These are phyloP conservation scores for Seriola rivoliana DNA, from an alignment of 2,113 vertebrate genomes.

Conservation along the genomic window DNA sequence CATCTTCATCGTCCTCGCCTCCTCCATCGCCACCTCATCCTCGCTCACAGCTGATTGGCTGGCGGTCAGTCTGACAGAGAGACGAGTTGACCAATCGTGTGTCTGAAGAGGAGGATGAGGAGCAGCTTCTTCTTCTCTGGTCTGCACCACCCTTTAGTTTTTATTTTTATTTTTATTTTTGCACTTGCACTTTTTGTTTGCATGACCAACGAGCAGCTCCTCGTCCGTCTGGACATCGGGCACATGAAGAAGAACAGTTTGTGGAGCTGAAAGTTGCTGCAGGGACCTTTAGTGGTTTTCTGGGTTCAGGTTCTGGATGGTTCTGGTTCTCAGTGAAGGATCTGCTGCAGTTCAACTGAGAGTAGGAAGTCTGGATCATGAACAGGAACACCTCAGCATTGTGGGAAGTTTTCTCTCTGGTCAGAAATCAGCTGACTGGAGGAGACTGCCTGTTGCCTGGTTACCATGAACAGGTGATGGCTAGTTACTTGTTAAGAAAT, in stretches of 20 bases:
- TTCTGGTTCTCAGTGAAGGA: too few species aligned
- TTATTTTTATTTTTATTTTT: slow-evolving; percentile 2
- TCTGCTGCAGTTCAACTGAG: too few species aligned
- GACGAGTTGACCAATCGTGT: neutral
- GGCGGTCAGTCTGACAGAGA: slow-evolving; percentile 1
- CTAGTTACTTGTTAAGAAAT: too few species aligned
- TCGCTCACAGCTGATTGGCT: slow-evolving; percentile 46
- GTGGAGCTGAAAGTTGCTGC: neutral
- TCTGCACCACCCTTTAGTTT: neutral
- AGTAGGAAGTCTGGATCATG: too few species aligned
- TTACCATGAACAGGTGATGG: too few species aligned
- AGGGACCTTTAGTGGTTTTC: neutral
- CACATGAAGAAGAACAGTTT: neutral
- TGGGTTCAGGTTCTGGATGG: neutral
- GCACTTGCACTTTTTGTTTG: slow-evolving; percentile 54
- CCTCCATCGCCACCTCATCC: slow-evolving; percentile 42
- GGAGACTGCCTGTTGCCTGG: too few species aligned
- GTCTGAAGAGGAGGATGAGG: neutral
- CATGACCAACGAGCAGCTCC: neutral
- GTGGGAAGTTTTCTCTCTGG: too few species aligned
- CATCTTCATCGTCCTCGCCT: neutral
- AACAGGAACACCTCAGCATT: too few species aligned
- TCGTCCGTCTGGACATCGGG: neutral
- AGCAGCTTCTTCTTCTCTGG: neutral
- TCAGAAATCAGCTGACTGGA: too few species aligned